A percentile compares a stretch with the other conserved stretches of the same genome.
phyloP scores from a whole-genome alignment of 2,113 vertebrate species.

The Oreochromis spilurus region DNA sequence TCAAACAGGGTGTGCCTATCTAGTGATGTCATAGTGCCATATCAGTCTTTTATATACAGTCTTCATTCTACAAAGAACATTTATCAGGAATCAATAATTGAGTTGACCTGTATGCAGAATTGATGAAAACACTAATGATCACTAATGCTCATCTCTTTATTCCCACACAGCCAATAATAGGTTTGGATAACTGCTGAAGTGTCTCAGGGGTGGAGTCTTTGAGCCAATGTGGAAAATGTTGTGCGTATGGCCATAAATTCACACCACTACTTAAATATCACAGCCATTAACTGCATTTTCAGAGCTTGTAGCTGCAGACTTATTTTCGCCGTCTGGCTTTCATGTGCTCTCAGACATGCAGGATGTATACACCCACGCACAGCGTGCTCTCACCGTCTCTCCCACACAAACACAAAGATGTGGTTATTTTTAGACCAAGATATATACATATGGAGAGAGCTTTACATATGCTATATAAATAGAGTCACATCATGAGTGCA shows the following conservation, averaged over 20 bases:
- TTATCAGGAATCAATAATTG: not conserved
- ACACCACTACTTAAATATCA: not conserved
- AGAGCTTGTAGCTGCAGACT: not conserved
- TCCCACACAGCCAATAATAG: not conserved
- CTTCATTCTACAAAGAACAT: not conserved
- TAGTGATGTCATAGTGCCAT: not conserved
- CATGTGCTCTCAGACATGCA: conserved; percentile 9
- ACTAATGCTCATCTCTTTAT: not conserved
- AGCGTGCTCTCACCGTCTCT: not conserved
- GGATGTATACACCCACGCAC: conserved; percentile 7
- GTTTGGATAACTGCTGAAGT: not conserved
- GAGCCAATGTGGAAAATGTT: not conserved
- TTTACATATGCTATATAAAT: not conserved
- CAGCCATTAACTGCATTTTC: not conserved
- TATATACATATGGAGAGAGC: not conserved
- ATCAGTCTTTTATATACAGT: not conserved
- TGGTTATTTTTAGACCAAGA: not conserved
- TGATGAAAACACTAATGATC: not conserved
- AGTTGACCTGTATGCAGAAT: not conserved
- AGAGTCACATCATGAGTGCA: not conserved
- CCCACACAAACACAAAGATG: not conserved
- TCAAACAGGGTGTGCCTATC: not conserved
- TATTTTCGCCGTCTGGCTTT: conserved; percentile 16
- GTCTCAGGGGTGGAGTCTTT: not conserved
- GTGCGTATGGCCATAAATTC: not conserved